Evolutionary conservation across 1,140 invertebrate genomes (phyloP).

Genomic region (Conus betulinus): DNA sequence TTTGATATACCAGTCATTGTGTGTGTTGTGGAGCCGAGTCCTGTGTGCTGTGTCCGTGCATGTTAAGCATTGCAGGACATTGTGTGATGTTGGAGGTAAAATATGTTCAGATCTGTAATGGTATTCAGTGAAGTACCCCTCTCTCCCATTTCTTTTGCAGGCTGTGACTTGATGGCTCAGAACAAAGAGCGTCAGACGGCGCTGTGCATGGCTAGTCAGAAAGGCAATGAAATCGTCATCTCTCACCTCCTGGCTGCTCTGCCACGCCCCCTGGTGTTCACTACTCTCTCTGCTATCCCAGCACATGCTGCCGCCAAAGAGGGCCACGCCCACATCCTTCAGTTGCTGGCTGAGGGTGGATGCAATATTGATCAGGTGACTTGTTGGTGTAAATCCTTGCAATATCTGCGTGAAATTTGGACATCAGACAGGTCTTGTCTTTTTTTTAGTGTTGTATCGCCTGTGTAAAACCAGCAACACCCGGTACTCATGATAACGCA

Average conservation of each 20-base stretch:
- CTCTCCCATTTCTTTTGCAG: conserved; percentile 45
- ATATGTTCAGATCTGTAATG: neutral
- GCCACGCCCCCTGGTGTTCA: conserved; percentile 47
- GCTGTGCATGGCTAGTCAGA: conserved; percentile 69
- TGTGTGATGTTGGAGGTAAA: neutral
- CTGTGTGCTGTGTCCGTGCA: too few species aligned
- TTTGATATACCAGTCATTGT: too few species aligned
- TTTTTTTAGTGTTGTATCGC: too few species aligned
- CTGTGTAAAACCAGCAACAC: too few species aligned
- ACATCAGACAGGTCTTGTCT: too few species aligned
- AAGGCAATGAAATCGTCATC: conserved; percentile 63
- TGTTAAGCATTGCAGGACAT: neutral
- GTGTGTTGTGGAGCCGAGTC: too few species aligned
- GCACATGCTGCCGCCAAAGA: conserved; percentile 66
- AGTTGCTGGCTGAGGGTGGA: conserved; percentile 64
- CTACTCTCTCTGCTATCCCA: conserved; percentile 53
- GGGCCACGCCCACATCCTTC: conserved; percentile 58
- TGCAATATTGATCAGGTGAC: conserved; percentile 71
- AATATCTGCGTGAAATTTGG: too few species aligned
- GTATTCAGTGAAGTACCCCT: neutral
- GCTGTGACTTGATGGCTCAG: conserved; percentile 66
- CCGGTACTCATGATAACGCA: too few species aligned
- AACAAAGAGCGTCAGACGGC: conserved; percentile 63
- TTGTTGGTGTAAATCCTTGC: too few species aligned
- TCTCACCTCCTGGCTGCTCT: conserved; percentile 56